A percentile compares a stretch with the other conserved stretches of the same genome.
phyloP scores from a whole-genome alignment of 2,888 invertebrate genomes.

The Strigamia crassipes region DNA sequence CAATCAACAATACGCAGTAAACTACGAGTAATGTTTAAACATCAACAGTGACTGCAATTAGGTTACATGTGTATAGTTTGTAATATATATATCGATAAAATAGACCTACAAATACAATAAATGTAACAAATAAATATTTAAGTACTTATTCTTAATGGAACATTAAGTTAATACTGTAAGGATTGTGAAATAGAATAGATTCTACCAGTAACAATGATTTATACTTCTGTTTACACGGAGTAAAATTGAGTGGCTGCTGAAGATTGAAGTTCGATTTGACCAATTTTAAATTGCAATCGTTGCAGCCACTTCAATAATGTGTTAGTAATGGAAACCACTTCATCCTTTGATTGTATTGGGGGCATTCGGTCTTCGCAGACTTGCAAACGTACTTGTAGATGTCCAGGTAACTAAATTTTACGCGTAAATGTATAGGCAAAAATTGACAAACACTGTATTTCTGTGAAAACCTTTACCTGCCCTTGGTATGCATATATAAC shows the following conservation, averaged over 20 bases:
- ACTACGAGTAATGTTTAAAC: too few species aligned
- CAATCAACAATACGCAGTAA: too few species aligned
- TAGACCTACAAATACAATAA: not conserved
- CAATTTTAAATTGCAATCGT: conserved; percentile 95
- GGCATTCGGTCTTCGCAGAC: conserved; percentile 83
- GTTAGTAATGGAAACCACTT: conserved; percentile 57
- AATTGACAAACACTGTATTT: not conserved
- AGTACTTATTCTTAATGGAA: not conserved
- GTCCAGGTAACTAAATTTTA: conserved; percentile 75
- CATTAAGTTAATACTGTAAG: conserved; percentile 10
- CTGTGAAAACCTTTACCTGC: conserved; percentile 64
- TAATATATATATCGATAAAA: not conserved
- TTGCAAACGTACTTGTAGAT: conserved; percentile 83
- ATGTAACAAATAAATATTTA: not conserved
- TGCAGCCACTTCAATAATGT: conserved; percentile 77
- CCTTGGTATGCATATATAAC: conserved; percentile 89
- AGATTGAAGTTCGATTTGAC: conserved; percentile 92
- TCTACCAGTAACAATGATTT: conserved; percentile 22
- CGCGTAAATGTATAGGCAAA: not conserved
- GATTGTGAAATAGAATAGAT: not conserved
- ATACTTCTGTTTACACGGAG: conserved; percentile 51
- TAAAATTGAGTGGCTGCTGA: conserved; percentile 91
- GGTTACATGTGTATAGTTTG: not conserved
- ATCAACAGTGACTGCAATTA: not conserved
- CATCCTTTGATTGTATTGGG: conserved; percentile 58